Evolutionary conservation across 2,797 vertebrate genomes (phyloP).

Genomic region (Anguilla megastoma): DNA sequence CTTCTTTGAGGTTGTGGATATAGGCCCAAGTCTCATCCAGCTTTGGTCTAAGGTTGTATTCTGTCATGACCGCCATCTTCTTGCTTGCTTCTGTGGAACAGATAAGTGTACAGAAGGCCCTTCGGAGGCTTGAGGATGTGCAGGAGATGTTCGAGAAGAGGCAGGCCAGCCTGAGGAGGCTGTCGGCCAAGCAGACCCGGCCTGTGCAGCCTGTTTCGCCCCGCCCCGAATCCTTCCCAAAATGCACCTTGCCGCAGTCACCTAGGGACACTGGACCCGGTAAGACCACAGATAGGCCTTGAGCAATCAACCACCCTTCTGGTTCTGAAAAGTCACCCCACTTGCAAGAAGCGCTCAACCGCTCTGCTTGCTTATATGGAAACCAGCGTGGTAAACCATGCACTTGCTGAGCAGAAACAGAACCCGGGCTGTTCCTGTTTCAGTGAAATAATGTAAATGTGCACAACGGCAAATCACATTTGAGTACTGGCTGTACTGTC

Average conservation of each 20-base stretch:
- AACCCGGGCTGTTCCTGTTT: not conserved
- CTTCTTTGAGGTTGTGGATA: too few relatives aligned
- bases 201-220: constrained; percentile 92
- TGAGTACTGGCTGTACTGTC: too few relatives aligned
- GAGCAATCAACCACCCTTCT: not conserved
- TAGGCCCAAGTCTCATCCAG: too few relatives aligned
- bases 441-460: too few relatives aligned
- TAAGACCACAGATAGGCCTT: constrained; percentile 53
- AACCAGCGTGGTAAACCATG: not conserved
- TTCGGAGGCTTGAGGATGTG: constrained; percentile 84
- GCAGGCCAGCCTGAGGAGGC: constrained; percentile 85
- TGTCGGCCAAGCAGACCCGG: constrained; percentile 89
- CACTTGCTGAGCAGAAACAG: not conserved
- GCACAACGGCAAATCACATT: too few relatives aligned
- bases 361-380: too few relatives aligned
- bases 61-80: not conserved
- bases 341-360: not conserved
- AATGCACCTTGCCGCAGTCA: constrained; percentile 78
- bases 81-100: constrained; percentile 48
- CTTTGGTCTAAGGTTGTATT: too few relatives aligned
- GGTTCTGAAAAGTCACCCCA: not conserved
- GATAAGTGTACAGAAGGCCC: constrained; percentile 78
- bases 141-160: constrained; percentile 94
- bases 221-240: constrained; percentile 89
- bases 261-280: constrained; percentile 68